phyloP scores from a whole-genome alignment of 2,888 invertebrate genomes.

The Mythimna pallens region DNA sequence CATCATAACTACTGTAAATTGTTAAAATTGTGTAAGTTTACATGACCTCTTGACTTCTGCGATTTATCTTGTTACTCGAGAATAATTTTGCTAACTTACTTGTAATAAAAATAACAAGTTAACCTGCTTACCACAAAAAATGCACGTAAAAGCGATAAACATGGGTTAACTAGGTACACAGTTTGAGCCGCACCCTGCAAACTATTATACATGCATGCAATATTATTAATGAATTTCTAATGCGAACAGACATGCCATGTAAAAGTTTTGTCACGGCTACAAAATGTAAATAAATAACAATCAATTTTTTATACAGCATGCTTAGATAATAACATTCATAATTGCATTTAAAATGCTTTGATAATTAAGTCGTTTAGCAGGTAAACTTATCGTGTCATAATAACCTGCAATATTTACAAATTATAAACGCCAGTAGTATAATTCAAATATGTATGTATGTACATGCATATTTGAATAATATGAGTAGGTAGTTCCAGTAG shows the following conservation, averaged over 20 bases:
- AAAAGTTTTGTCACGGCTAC: slow-evolving; percentile 15
- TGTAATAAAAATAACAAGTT: slow-evolving; percentile 40
- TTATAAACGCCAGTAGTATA: not conserved
- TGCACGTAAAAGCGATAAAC: not conserved
- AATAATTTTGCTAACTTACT: slow-evolving; percentile 8
- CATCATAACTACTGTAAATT: not conserved
- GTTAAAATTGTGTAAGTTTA: slow-evolving; percentile 21
- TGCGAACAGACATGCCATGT: slow-evolving; percentile 33
- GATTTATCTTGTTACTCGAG: slow-evolving; percentile 8
- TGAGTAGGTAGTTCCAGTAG: not conserved
- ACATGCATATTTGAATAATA: not conserved
- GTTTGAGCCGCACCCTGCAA: slow-evolving; percentile 22
- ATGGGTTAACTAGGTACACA: slow-evolving; percentile 1
- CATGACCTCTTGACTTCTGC: slow-evolving; percentile 28
- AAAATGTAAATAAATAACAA: slow-evolving; percentile 27
- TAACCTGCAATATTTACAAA: not conserved
- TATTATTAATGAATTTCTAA: slow-evolving; percentile 36
- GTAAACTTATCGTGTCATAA: not conserved
- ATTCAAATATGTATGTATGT: too few relatives aligned
- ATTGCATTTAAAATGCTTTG: slow-evolving; percentile 1
- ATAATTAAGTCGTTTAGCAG: not conserved
- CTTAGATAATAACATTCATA: not conserved
- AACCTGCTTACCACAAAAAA: not conserved
- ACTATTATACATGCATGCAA: slow-evolving; percentile 14
- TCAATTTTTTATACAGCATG: slow-evolving; percentile 9